Evolutionary conservation across 2,888 invertebrate species (phyloP).

Genomic region (Scaptomyza reducta): DNA sequence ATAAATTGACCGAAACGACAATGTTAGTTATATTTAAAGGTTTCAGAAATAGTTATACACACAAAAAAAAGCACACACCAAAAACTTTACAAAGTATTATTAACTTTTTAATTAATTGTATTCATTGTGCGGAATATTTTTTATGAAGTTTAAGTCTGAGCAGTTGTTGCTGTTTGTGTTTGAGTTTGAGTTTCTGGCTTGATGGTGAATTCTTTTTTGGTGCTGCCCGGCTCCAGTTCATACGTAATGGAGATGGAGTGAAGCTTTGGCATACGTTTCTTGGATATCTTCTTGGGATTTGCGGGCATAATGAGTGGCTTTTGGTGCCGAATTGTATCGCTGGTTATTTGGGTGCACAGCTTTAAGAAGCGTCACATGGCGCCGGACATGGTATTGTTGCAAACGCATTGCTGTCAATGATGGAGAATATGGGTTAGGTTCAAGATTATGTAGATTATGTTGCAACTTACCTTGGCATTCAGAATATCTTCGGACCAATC

Average conservation of each 20-base stretch:
- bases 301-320: conserved; percentile 41
- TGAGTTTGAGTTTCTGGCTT: conserved; percentile 28
- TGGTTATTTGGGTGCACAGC: conserved; percentile 72
- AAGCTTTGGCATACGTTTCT: conserved; percentile 56
- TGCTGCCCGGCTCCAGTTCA: conserved; percentile 56
- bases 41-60: conserved; percentile 11
- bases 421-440: neutral
- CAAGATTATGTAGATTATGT: neutral
- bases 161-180: conserved; percentile 4
- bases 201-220: conserved; percentile 8
- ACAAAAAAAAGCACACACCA: conserved; percentile 16
- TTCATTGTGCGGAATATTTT: conserved; percentile 15
- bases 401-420: conserved; percentile 75
- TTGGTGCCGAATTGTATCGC: conserved; percentile 65
- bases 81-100: conserved; percentile 17
- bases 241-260: conserved; percentile 74
- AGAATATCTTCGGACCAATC: conserved; percentile 89
- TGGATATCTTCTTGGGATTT: conserved; percentile 43
- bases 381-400: conserved; percentile 79
- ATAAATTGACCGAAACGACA: neutral
- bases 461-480: conserved; percentile 86
- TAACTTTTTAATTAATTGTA: too few species aligned
- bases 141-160: conserved; percentile 11
- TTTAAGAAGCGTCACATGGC: conserved; percentile 80
- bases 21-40: conserved; percentile 23